phyloP scores from a whole-genome alignment of 35 echinoderm and acorn worm genomes.

The Heliocidaris erythrogramma region DNA sequence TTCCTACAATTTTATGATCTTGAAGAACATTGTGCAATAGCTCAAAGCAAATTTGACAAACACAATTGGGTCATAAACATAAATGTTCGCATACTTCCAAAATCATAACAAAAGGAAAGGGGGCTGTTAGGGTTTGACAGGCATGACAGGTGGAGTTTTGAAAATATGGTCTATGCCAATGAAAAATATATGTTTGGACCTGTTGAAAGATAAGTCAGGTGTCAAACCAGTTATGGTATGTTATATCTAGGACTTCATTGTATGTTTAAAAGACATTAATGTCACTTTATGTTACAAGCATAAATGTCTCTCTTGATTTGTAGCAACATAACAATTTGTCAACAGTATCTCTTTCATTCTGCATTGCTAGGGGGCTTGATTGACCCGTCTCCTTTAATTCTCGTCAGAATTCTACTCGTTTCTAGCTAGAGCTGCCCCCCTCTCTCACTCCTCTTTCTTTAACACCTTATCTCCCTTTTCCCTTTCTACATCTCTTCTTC shows the following conservation, averaged over 20 bases:
- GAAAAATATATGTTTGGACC: not conserved
- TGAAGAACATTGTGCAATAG: not conserved
- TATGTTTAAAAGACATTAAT: not conserved
- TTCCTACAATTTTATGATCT: slow-evolving; percentile 6
- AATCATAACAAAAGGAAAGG: not conserved
- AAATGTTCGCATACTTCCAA: not conserved
- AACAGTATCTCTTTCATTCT: not conserved
- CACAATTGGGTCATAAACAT: not conserved
- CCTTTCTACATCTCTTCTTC: not conserved
- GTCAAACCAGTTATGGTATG: not conserved
- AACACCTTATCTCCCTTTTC: not conserved
- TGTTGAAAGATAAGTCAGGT: not conserved
- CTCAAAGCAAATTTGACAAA: not conserved
- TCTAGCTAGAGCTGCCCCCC: not conserved
- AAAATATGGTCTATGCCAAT: not conserved
- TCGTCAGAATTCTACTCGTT: not conserved
- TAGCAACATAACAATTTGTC: not conserved
- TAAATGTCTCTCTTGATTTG: not conserved
- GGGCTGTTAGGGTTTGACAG: not conserved
- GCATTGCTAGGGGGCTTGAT: not conserved
- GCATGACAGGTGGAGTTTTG: not conserved
- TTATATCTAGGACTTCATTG: not conserved
- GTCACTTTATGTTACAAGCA: not conserved
- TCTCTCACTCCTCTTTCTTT: not conserved
- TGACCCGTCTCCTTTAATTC: not conserved